Conservation (phyloP, 1,140 invertebrate species). For the Metopolophium dirhodum region DNA sequence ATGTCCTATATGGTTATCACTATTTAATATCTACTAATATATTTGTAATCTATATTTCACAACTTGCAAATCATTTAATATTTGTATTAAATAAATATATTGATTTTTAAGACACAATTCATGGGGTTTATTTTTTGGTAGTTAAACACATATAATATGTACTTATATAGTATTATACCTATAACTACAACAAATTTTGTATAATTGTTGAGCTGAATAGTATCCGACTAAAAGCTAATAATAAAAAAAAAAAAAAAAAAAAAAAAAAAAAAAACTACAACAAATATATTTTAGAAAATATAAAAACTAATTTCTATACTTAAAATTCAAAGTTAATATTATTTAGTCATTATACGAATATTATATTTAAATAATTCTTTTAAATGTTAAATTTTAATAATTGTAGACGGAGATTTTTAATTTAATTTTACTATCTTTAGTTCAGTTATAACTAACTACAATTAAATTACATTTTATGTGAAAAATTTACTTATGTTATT, state of each 20-base stretch:
- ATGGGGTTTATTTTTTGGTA: background rate
- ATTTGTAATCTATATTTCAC: too few species aligned
- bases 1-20: background rate
- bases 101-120: background rate
- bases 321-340: background rate
- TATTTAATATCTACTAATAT: background rate
- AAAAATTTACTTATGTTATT: background rate
- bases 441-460: background rate
- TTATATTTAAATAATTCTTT: conserved; percentile 14
- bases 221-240: too few species aligned
- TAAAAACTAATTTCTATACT: background rate
- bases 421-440: background rate
- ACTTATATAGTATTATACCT: background rate
- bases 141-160: background rate
- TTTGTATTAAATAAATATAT: background rate
- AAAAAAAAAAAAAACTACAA: too few species aligned
- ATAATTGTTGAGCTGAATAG: too few species aligned
- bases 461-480: background rate
- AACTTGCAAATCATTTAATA: too few species aligned
- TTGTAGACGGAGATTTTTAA: background rate
- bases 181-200: background rate
- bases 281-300: background rate
- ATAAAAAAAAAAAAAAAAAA: too few species aligned
- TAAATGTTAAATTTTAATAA: background rate
- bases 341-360: background rate